Evolutionary conservation across 2,888 invertebrate species (phyloP).

Genomic region (Dicyrtomina minuta): DNA sequence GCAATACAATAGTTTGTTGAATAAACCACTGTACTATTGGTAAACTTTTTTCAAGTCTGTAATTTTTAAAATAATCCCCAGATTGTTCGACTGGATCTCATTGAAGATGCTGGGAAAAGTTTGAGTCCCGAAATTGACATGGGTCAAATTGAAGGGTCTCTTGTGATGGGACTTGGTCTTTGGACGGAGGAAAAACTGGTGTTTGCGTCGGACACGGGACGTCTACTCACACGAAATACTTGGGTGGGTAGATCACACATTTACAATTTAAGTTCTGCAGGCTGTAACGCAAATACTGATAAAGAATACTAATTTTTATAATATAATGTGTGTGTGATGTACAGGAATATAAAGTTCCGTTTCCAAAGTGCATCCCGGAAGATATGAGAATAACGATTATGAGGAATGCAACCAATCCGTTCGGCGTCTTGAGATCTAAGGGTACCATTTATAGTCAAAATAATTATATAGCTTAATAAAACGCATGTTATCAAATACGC

Average conservation of each 20-base stretch:
- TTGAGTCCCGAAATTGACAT: constrained; percentile 56
- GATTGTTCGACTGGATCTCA: constrained; percentile 43
- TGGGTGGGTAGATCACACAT: too few species aligned
- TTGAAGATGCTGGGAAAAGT: constrained; percentile 53
- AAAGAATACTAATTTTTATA: too few species aligned
- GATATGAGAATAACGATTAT: constrained; percentile 63
- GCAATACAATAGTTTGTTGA: too few species aligned
- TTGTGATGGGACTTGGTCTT: constrained; percentile 71
- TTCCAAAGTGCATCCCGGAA: constrained; percentile 51
- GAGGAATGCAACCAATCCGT: constrained; percentile 66
- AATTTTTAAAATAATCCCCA: too few species aligned
- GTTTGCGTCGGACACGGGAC: constrained; percentile 66
- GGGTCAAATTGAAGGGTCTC: constrained; percentile 56
- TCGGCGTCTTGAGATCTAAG: constrained; percentile 73
- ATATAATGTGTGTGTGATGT: too few species aligned
- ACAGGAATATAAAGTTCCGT: constrained; percentile 52
- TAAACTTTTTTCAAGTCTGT: too few species aligned
- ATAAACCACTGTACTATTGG: too few species aligned
- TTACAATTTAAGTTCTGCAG: too few species aligned
- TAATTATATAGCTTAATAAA: too few species aligned
- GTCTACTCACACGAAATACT: constrained; percentile 71
- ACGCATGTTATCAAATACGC: too few species aligned
- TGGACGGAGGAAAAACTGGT: constrained; percentile 73
- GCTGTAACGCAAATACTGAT: too few species aligned
- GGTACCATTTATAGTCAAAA: too few species aligned